Evolutionary conservation across 1,140 invertebrate genomes (phyloP), one percentile per base, ranked within the genome.

Genomic region (Calycopis cecrops): DNA sequence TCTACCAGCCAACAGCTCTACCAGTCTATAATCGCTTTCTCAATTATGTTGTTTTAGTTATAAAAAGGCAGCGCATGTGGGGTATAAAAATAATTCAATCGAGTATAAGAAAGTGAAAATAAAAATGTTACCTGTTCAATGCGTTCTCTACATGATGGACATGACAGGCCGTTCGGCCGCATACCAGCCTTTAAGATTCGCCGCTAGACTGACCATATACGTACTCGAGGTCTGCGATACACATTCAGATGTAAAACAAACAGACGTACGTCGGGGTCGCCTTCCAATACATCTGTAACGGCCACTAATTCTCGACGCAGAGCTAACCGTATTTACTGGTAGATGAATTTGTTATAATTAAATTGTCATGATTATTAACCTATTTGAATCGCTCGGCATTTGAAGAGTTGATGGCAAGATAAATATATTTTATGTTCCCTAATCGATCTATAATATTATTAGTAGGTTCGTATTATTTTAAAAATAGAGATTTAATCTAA

Each of bases 101-200:
- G 57, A 52, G 55, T 59, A 59, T 60, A 55, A 54, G 67, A 73
- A 73, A 71, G 67, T 70, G 60, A 70, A 67, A 66, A 65, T 61
- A 65, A 71, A 76, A 73, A 72, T 67, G 57, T 59, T 44, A 35
- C 38, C 38, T 28, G 52, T 42, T 47, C 37, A 37, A 28, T 42
- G 64, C 65, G 70, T 77, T 79, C 74, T 72, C 67, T 56, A 51
- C 56, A 48, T 67, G 73, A 73, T 72, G 68, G 67, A 77, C 71
- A 60, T 71, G 70, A 75, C 65, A 72, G 68, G 61, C 69, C 58
- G 71, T 63, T 71, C 65, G 61, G 62, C 57, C 51, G 54, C 52
- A 35, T 49, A 55, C 34, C 49, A 44, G 59, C 50, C 50, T 64
- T 57, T 63, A 51, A 57, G 47, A 53, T 57, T 50, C 53, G 40